phyloP scores from a whole-genome alignment of 2,888 invertebrate species.

The Drymonia ruficornis region DNA sequence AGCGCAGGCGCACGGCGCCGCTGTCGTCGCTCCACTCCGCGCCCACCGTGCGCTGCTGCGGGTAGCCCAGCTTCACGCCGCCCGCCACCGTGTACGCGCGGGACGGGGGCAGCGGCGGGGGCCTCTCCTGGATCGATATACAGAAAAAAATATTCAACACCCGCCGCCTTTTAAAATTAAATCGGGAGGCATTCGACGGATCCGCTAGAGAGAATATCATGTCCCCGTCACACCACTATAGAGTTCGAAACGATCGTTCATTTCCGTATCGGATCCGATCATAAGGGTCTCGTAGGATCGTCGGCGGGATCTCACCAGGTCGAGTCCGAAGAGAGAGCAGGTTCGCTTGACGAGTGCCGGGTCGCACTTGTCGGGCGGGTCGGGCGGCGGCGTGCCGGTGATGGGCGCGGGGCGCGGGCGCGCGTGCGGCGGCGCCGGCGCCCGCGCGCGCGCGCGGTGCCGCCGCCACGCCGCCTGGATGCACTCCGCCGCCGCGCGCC shows the following conservation, averaged over 20 bases:
- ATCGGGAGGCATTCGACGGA: conserved; percentile 18
- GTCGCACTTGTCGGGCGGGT: conserved; percentile 93
- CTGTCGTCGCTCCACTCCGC: conserved; percentile 90
- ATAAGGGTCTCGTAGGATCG: background rate
- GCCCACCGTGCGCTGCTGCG: conserved; percentile 96
- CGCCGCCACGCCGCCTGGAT: conserved; percentile 95
- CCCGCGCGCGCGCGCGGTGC: conserved; percentile 86
- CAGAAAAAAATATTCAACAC: background rate
- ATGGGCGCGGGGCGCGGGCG: conserved; percentile 95
- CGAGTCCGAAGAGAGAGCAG: conserved; percentile 94
- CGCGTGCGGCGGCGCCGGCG: conserved; percentile 76
- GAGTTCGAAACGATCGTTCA: conserved; percentile 10
- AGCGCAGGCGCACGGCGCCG: conserved; percentile 79
- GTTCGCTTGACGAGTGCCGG: conserved; percentile 95
- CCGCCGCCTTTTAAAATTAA: background rate
- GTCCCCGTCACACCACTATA: no score
- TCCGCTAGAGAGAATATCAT: conserved; percentile 5
- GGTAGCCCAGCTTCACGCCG: conserved; percentile 96
- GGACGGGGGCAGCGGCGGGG: conserved; percentile 96
- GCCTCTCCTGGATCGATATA: conserved; percentile 88
- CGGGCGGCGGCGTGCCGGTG: conserved; percentile 95
- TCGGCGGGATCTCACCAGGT: conserved; percentile 84
- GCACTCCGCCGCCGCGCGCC: conserved; percentile 91
- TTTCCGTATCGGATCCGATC: conserved; percentile 40
- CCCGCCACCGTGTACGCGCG: conserved; percentile 95